Percentiles rank a stretch among this genome's conserved stretches.
phyloP scores from a whole-genome alignment of 2,113 vertebrate genomes.

The Elachura formosa region DNA sequence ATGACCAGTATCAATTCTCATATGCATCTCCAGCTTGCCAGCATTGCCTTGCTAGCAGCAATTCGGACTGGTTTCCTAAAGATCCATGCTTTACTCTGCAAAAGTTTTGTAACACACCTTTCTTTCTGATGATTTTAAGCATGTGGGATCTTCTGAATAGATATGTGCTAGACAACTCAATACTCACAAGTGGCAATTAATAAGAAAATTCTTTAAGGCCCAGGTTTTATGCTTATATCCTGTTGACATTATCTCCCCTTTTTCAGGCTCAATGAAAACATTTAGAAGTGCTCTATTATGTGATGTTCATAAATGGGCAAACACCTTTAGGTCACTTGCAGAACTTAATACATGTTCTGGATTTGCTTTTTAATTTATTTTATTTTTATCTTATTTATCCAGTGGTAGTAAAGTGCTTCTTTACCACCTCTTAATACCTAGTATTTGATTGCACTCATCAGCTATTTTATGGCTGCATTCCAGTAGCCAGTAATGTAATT shows the following conservation, averaged over 20 bases:
- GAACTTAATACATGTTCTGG: not conserved
- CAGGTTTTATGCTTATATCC: not conserved
- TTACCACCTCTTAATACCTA: not conserved
- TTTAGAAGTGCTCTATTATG: not conserved
- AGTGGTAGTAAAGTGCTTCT: not conserved
- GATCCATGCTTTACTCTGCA: not conserved
- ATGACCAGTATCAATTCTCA: not conserved
- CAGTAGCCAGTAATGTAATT: not conserved
- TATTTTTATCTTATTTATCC: not conserved
- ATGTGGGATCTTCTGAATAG: not conserved
- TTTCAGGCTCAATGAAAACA: not conserved
- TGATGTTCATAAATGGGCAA: not conserved
- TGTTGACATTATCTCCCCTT: not conserved
- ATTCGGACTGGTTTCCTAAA: not conserved
- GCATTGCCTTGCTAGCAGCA: not conserved
- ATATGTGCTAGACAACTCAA: accelerated
- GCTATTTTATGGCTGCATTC: not conserved
- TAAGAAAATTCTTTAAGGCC: not conserved
- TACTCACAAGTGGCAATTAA: not conserved
- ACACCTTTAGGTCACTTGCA: not conserved
- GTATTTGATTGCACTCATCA: not conserved
- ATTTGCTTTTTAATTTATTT: not conserved
- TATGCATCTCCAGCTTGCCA: not conserved
- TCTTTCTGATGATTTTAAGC: not conserved
- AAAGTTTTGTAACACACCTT: not conserved